A percentile compares a stretch with the other conserved stretches of the same genome.
These are phyloP conservation scores for Protosalanx chinensis DNA, from an alignment of 2,797 vertebrate species.

Conservation along the genomic window DNA sequence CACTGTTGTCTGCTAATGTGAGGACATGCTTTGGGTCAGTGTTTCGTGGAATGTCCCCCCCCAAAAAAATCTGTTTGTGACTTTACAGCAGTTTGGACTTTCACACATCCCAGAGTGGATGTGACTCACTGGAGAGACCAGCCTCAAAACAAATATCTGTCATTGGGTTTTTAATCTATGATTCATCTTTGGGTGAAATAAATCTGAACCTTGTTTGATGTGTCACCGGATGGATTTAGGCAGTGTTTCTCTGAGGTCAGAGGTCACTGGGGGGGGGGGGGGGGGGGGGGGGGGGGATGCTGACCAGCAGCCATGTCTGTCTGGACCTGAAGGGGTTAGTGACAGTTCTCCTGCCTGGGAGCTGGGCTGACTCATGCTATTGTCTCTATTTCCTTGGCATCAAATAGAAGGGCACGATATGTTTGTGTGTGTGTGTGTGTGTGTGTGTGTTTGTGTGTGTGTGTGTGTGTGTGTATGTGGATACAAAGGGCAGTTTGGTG, in stretches of 20 bases:
- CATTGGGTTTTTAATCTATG: background rate
- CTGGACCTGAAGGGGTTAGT: background rate
- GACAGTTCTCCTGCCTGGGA: background rate
- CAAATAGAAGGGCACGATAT: slow-evolving; percentile 15
- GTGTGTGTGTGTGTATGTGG: background rate
- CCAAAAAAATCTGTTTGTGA: background rate
- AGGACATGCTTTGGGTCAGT: slow-evolving; percentile 8
- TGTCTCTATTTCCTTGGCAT: slow-evolving; percentile 17
- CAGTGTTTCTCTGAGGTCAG: background rate
- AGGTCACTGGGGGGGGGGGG: no score
- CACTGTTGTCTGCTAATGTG: slow-evolving; percentile 10
- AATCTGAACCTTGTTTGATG: background rate
- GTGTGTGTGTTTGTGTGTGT: slow-evolving; percentile 8
- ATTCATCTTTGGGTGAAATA: background rate
- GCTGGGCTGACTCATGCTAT: slow-evolving; percentile 4
- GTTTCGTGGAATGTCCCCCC: background rate
- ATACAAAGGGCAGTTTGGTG: no score
- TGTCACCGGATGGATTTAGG: background rate
- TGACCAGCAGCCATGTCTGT: background rate
- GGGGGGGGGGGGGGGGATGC: background rate
- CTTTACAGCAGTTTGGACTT: background rate
- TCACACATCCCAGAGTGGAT: background rate
- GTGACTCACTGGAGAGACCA: background rate
- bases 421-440: background rate
- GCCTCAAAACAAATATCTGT: no score